Base-by-base conservation (phyloP, 2,113 vertebrate genomes). In the Caloenas nicobarica region DNA sequence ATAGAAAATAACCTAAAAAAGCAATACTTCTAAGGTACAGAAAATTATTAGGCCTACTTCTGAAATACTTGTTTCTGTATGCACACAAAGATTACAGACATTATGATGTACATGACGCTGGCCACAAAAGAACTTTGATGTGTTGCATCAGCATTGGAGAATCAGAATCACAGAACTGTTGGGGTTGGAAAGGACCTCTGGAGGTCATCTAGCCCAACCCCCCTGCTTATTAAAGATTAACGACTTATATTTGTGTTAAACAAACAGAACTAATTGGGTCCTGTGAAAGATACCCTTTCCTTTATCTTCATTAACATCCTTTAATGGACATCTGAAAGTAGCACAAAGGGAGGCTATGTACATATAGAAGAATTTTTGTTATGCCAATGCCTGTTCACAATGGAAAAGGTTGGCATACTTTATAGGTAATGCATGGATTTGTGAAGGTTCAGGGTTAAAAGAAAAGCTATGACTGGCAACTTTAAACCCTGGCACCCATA, bases 181-280 rank as follows among this genome's bases (percentile, higher is more conserved):
- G 18, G 17, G 44, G 18, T 46, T 19, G 18, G 44, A 46, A 46
- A 46, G 44, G 44, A 46, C 44, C 44, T 46, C 44, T 46, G 44
- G 44, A 46, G 44, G 44, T 46, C 44, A 46, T 46, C 18, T 19
- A 46, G 44, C 9, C 44, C 44, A 46, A 19, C 17, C 44, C 17
- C 44, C 44, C 44, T 46, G 44, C 44, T 46, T 78, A 40, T 36
- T 85, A 31, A 56, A 93, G 57, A 91, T 28, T 11, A 84, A 83
- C 46, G 86, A 77, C 5, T 54, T 51, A 26, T 61, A 73, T 85
- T 89, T 90, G 42, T 51, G 70, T 73, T 72, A 91, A 89, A 42
- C 61, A 94, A 93, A 40, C n/a, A 87, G 78, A 54, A 82, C 26
- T 96, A 95, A 89, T 14, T 95, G 58, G 77, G 85, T 86, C 50